A percentile compares a stretch with the other conserved stretches of the same genome.
phyloP scores from a whole-genome alignment of 2,888 invertebrate genomes.

The Hetaerina titia region DNA sequence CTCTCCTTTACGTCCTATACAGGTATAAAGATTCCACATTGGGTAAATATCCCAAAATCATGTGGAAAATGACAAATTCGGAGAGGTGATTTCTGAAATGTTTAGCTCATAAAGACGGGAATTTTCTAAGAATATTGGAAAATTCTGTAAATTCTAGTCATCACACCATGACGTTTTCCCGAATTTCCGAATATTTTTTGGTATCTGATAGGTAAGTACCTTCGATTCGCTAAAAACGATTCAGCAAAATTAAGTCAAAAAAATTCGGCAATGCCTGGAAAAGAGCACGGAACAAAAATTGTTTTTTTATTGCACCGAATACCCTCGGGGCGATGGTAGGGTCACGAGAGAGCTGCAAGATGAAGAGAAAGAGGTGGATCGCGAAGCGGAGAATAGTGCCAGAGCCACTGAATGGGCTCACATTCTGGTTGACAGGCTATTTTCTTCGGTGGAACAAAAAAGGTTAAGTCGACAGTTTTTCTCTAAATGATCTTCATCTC shows the following conservation, averaged over 20 bases:
- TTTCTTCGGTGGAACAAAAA: background rate
- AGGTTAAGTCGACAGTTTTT: background rate
- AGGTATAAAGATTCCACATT: no score
- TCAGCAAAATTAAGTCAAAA: background rate
- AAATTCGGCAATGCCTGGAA: background rate
- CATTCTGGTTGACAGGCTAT: background rate
- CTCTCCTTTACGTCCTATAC: no score
- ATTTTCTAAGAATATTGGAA: no score
- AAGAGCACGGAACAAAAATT: background rate
- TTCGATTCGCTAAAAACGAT: background rate
- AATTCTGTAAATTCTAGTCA: no score
- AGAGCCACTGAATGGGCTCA: background rate
- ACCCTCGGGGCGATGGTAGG: background rate
- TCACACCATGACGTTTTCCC: background rate
- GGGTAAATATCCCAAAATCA: no score
- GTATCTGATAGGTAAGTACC: no score
- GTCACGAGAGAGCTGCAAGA: background rate
- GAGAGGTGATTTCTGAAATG: no score
- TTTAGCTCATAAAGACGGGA: no score
- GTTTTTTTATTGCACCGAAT: background rate
- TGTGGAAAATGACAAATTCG: no score
- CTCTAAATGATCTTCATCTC: background rate
- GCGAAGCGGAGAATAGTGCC: background rate
- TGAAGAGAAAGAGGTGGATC: background rate
- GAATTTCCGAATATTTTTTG: no score